Conservation (phyloP, 2,797 vertebrate species). For the Pseudomugil gertrudae region DNA sequence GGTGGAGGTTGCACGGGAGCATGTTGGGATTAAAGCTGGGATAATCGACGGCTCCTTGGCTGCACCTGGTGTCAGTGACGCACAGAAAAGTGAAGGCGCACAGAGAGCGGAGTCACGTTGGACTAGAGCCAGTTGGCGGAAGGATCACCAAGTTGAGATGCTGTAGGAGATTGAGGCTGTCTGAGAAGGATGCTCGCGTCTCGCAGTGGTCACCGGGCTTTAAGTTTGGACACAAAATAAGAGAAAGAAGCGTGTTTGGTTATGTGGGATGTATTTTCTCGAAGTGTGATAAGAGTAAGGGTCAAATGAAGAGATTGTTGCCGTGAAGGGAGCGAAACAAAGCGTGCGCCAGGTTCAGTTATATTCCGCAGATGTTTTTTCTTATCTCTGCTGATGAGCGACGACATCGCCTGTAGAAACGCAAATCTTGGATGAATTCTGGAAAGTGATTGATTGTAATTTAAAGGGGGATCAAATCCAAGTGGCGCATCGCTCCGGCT, state of each 20-base stretch:
- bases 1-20: constrained; percentile 53
- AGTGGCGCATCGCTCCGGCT: constrained; percentile 29
- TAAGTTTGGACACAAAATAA: constrained; percentile 48
- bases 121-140: constrained; percentile 57
- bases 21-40: constrained; percentile 51
- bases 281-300: constrained; percentile 22
- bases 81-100: constrained; percentile 36
- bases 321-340: constrained; percentile 31
- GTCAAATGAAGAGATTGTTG: constrained; percentile 38
- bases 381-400: constrained; percentile 10
- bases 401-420: not conserved
- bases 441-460: constrained; percentile 6
- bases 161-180: constrained; percentile 28
- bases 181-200: constrained; percentile 52
- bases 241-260: constrained; percentile 15
- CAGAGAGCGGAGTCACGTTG: constrained; percentile 46
- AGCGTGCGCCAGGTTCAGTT: constrained; percentile 41
- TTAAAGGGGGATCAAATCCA: constrained; percentile 19
- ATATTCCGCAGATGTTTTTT: constrained; percentile 25
- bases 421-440: constrained; percentile 32
- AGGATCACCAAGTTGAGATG: constrained; percentile 65
- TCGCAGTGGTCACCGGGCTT: constrained; percentile 19
- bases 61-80: constrained; percentile 54
- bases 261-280: constrained; percentile 32
- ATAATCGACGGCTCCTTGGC: constrained; percentile 27